Percentiles rank a stretch among this genome's conserved stretches.
Evolutionary conservation across 2,113 vertebrate species (phyloP).

Genomic region (Rafetus swinhoei): DNA sequence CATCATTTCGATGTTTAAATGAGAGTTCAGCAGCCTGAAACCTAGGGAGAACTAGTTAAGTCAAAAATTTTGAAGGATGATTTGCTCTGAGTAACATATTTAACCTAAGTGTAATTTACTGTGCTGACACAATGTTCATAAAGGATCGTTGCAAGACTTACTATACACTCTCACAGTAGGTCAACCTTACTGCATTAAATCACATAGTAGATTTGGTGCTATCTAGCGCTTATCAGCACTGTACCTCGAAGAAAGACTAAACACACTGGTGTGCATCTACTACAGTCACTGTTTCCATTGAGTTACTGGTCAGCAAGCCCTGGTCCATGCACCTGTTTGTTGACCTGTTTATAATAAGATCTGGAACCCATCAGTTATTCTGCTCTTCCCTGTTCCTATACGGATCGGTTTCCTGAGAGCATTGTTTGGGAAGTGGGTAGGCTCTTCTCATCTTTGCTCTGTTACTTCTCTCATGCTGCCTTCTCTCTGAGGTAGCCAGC

Average conservation of each 20-base stretch:
- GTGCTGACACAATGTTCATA: not conserved
- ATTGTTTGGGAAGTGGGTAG: conserved; percentile 5
- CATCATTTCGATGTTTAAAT: not conserved
- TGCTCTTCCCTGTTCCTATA: not conserved
- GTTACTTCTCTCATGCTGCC: conserved; percentile 3
- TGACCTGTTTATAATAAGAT: not conserved
- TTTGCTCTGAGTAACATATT: not conserved
- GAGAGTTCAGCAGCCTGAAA: not conserved
- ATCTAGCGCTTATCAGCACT: not conserved
- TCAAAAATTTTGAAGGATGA: not conserved
- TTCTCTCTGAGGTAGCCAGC: not conserved
- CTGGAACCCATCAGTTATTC: not conserved
- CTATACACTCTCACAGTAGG: not conserved
- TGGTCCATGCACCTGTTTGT: not conserved
- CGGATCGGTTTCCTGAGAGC: not conserved
- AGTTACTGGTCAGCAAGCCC: not conserved
- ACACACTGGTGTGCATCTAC: not conserved
- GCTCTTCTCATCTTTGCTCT: conserved; percentile 44
- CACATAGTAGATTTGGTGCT: not conserved
- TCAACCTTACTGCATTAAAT: not conserved
- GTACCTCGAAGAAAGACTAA: not conserved
- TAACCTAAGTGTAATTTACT: not conserved
- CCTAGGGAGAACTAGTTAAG: not conserved
- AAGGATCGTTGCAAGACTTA: not conserved
- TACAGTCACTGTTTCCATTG: not conserved